These are phyloP conservation scores for Atethmia centrago DNA, from an alignment of 2,888 invertebrate species.

Conservation along the genomic window DNA sequence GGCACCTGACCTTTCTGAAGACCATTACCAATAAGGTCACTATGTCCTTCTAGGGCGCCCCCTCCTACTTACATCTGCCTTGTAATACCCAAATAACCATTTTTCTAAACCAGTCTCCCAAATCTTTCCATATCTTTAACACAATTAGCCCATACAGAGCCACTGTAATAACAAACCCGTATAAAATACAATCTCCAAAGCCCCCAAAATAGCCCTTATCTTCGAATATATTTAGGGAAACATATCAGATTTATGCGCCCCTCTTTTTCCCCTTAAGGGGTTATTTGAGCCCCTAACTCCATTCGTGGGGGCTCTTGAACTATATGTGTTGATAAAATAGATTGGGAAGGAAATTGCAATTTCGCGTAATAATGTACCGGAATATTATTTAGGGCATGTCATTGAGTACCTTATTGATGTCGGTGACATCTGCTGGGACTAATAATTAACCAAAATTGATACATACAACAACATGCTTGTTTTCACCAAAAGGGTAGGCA, in stretches of 20 bases:
- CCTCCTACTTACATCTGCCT: not conserved
- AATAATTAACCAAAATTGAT: constrained; percentile 5
- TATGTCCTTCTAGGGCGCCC: not conserved
- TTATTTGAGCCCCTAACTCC: constrained; percentile 51
- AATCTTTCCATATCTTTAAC: constrained; percentile 1
- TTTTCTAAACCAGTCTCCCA: not conserved
- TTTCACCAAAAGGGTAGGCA: not conserved
- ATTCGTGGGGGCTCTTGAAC: constrained; percentile 36
- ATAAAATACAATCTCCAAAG: constrained; percentile 55
- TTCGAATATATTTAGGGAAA: constrained; percentile 54
- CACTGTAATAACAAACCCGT: constrained; percentile 28
- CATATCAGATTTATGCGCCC: constrained; percentile 56
- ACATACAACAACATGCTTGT: not conserved
- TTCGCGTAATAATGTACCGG: constrained; percentile 28
- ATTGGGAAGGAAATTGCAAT: constrained; percentile 57
- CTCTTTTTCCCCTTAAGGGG: constrained; percentile 54
- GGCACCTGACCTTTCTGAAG: not conserved
- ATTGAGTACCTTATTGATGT: not conserved
- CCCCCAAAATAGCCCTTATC: constrained; percentile 54
- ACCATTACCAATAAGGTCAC: not conserved
- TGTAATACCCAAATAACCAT: not conserved
- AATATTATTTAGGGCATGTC: constrained; percentile 24
- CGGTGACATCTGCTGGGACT: constrained; percentile 10
- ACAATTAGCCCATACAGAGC: constrained; percentile 40
- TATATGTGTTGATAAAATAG: constrained; percentile 48